Evolutionary conservation across 2,797 vertebrate genomes (phyloP), one percentile per base, ranked within the genome.

Genomic region (Triplophysa bombifrons): DNA sequence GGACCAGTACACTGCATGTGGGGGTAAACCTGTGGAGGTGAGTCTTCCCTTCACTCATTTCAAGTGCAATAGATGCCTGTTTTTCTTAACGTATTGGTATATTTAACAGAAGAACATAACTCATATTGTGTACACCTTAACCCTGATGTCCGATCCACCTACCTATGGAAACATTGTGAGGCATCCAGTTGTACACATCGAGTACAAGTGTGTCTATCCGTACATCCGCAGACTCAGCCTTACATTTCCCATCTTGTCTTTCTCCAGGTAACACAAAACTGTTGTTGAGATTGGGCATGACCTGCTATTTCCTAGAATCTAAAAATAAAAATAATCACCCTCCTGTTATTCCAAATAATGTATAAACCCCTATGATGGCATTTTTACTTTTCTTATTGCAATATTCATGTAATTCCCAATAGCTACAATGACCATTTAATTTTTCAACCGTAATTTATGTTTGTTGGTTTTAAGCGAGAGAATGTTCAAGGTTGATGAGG

Each of bases 191-290:
- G 82, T 94, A 4, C 87, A 88, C 69, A 85, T 94, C 44, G 85
- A 91, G 46, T 93, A 87, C 86, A 90, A 83, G 1, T 94, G 93
- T 30, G 7, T 91, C 27, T 92, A 91, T 84, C 92, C 92, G 0
- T 91, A 90, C 78, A 12, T 88, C 53, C 83, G 89, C 46, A 90
- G 44, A 2, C 82, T 93, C 86, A 92, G 91, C 51, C 84, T 94
- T 58, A 82, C 85, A 2, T 92, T 92, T 72, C 84, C 90, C 0
- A 5, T 94, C 48, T 0, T 83, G 17, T 89, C 91, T 0, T 72
- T 89, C 41, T 87, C 88, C 73, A 92, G 85, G 93, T 93, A 82
- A 85, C 48, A 48, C 46, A 41, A 6, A 38, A 38, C 34, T 38
- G 34, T 38, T 7, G 34, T 38, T 38, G 6, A 30, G 34, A 38